Conservation (phyloP, 64 coral and sea anemone genomes). For the Montipora efflorescens region DNA sequence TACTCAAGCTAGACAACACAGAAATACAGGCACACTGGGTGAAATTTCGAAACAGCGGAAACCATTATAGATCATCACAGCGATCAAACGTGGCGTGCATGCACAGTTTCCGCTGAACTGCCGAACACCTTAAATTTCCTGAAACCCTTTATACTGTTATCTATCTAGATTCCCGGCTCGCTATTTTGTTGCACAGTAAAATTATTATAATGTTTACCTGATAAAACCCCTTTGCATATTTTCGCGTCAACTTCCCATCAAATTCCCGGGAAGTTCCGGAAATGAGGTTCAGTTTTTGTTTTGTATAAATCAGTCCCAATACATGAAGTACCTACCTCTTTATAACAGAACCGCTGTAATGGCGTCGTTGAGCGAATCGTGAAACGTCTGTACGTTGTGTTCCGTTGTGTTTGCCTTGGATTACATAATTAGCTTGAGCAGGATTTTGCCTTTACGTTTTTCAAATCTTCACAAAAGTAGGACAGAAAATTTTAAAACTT, state of each 20-base stretch:
- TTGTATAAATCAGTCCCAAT: conserved; percentile 4
- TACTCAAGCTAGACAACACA: too few relatives aligned
- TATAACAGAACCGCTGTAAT: background rate
- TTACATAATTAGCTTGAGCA: background rate
- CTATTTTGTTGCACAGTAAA: background rate
- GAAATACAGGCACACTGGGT: too few relatives aligned
- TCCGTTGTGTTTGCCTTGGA: too few relatives aligned
- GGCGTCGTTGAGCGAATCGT: background rate
- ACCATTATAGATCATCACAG: background rate
- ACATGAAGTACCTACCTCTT: conserved; percentile 4
- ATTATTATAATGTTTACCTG: too few relatives aligned
- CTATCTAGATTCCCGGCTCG: background rate
- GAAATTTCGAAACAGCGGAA: too few relatives aligned
- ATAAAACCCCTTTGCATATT: background rate
- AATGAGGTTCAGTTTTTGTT: conserved; percentile 3
- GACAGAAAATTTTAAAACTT: background rate
- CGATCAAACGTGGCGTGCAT: background rate
- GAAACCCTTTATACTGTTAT: background rate
- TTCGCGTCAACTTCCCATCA: too few relatives aligned
- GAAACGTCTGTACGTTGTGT: background rate
- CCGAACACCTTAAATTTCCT: background rate
- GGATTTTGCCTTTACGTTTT: conserved; percentile 1
- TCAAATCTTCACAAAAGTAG: background rate
- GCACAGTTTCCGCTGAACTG: background rate
- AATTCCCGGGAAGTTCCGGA: background rate